phyloP scores from a whole-genome alignment of 2,113 vertebrate genomes.

The Strix aluco region DNA sequence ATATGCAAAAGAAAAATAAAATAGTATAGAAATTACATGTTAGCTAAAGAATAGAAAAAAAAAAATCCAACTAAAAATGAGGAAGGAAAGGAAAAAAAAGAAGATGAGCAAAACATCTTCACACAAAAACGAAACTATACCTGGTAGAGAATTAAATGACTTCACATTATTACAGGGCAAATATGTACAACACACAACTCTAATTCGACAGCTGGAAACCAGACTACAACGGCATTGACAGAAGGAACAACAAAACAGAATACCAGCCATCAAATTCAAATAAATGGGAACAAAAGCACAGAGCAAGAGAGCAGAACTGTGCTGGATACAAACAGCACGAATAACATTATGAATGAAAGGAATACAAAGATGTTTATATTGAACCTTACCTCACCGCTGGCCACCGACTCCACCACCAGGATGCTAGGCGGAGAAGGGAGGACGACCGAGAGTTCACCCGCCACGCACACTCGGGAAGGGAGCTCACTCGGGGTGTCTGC shows the following conservation, averaged over 20 bases:
- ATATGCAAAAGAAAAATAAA: background rate
- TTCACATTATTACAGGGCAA: background rate
- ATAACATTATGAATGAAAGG: accelerated
- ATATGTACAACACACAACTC: background rate
- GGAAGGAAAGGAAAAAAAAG: background rate
- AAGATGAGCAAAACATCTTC: background rate
- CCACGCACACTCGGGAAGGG: accelerated
- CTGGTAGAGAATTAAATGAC: background rate
- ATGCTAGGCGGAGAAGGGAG: accelerated
- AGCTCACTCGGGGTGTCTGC: too few species aligned
- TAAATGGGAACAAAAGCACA: accelerated
- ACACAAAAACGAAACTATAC: background rate
- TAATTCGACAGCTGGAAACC: background rate
- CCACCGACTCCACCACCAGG: accelerated
- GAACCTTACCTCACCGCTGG: accelerated
- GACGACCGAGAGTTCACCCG: background rate
- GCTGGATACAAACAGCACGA: background rate
- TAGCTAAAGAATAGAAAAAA: accelerated
- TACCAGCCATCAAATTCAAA: accelerated
- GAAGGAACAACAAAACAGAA: accelerated
- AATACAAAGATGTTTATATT: accelerated
- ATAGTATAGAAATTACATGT: accelerated
- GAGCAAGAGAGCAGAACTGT: accelerated
- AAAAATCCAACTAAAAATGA: accelerated
- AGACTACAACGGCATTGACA: accelerated